Evolutionary conservation across 1,140 invertebrate species (phyloP).

Genomic region (Brachionus asplanchnoidis): DNA sequence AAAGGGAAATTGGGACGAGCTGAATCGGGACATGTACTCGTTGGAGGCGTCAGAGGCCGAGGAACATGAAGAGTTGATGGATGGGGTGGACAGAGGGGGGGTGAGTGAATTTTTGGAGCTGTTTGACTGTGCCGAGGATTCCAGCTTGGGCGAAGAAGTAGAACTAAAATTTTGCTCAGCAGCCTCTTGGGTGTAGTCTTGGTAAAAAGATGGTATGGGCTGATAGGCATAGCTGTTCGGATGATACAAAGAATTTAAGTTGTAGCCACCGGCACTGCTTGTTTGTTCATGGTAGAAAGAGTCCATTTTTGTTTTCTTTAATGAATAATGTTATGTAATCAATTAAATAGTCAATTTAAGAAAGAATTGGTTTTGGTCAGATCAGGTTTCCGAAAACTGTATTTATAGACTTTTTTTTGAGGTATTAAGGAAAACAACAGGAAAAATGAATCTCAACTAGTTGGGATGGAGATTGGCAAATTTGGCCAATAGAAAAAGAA

Average conservation of each 20-base stretch:
- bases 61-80: not conserved
- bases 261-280: not conserved
- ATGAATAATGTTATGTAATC: slow-evolving; percentile 21
- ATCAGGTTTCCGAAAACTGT: slow-evolving; percentile 14
- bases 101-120: slow-evolving; percentile 4
- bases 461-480: not conserved
- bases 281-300: slow-evolving; percentile 12
- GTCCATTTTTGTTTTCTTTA: slow-evolving; percentile 20
- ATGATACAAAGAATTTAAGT: not conserved
- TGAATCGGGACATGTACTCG: not conserved
- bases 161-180: slow-evolving; percentile 9
- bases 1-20: not conserved
- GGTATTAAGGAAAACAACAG: slow-evolving; percentile 22
- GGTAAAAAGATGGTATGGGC: not conserved
- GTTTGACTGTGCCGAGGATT: not conserved
- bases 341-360: slow-evolving; percentile 21
- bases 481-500: not conserved
- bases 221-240: not conserved
- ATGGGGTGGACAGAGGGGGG: not conserved
- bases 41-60: not conserved
- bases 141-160: not conserved
- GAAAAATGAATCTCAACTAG: slow-evolving; percentile 5
- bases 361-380: not conserved
- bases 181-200: not conserved
- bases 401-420: not conserved